Percentiles rank a stretch among this genome's conserved stretches.
phyloP scores from a whole-genome alignment of 2,797 vertebrate genomes.

The Peromyscus aztecus region DNA sequence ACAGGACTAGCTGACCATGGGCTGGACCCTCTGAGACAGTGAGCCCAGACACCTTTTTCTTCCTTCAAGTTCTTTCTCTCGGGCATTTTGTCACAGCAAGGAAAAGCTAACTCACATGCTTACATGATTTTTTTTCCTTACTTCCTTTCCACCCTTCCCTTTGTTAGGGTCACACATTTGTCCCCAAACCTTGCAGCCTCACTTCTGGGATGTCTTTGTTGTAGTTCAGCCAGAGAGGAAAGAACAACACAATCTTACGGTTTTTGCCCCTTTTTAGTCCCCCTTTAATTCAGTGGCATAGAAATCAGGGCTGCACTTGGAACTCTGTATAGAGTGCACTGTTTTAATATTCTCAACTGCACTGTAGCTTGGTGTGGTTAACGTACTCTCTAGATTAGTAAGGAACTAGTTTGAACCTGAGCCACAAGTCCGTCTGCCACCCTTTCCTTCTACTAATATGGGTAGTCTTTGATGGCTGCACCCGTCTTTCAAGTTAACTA shows the following conservation, averaged over 20 bases:
- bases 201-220: neutral
- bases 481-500: conserved; percentile 74
- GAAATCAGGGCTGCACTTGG: neutral
- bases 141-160: neutral
- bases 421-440: conserved; percentile 32
- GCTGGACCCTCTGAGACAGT: neutral
- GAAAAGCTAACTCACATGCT: neutral
- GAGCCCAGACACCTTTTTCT: neutral
- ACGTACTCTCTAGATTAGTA: conserved; percentile 71
- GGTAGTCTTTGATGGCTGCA: conserved; percentile 75
- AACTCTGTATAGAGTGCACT: neutral
- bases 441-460: conserved; percentile 70
- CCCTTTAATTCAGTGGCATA: neutral
- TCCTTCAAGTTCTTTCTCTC: neutral
- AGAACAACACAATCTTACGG: neutral
- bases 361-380: conserved; percentile 66
- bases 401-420: conserved; percentile 51
- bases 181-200: neutral
- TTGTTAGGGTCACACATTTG: neutral
- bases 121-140: neutral
- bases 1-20: too few relatives aligned
- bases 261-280: neutral
- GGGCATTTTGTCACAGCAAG: neutral
- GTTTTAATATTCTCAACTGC: conserved; percentile 49
- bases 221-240: neutral